Percentiles rank a stretch among this genome's conserved stretches.
Evolutionary conservation across 1,140 invertebrate species (phyloP).

Genomic region (Caerostris extrusa): DNA sequence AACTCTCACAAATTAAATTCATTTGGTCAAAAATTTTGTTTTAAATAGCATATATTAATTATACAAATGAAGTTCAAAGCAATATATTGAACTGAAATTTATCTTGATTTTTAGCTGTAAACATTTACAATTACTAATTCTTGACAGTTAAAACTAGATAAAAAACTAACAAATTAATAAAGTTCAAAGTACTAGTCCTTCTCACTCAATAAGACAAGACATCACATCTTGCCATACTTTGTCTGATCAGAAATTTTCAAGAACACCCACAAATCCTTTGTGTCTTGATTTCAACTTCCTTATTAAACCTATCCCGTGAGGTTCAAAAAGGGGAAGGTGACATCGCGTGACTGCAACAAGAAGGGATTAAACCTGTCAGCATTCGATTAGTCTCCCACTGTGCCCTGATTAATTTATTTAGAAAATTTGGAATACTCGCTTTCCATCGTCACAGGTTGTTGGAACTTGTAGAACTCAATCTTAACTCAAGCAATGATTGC

Average conservation of each 20-base stretch:
- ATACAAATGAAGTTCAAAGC: too few relatives aligned
- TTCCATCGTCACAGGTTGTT: background rate
- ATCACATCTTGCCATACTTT: background rate
- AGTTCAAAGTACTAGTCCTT: too few relatives aligned
- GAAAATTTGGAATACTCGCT: constrained; percentile 1
- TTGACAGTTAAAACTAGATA: too few relatives aligned
- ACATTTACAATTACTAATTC: too few relatives aligned
- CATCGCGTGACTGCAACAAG: background rate
- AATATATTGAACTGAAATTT: too few relatives aligned
- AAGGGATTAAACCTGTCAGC: background rate
- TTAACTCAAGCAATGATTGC: too few relatives aligned
- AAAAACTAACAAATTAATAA: too few relatives aligned
- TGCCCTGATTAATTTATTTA: constrained; percentile 44
- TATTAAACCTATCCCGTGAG: background rate
- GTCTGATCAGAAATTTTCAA: background rate
- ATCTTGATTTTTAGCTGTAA: too few relatives aligned
- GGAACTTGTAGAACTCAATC: background rate
- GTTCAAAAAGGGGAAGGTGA: background rate
- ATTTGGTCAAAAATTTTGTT: too few relatives aligned
- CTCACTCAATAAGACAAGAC: too few relatives aligned
- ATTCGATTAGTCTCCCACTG: background rate
- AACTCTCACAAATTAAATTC: too few relatives aligned
- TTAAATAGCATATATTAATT: too few relatives aligned
- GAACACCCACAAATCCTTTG: background rate
- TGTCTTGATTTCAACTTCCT: background rate